Conservation (phyloP, 2,888 invertebrate genomes). For the Scaptomyza cyrtandrae region DNA sequence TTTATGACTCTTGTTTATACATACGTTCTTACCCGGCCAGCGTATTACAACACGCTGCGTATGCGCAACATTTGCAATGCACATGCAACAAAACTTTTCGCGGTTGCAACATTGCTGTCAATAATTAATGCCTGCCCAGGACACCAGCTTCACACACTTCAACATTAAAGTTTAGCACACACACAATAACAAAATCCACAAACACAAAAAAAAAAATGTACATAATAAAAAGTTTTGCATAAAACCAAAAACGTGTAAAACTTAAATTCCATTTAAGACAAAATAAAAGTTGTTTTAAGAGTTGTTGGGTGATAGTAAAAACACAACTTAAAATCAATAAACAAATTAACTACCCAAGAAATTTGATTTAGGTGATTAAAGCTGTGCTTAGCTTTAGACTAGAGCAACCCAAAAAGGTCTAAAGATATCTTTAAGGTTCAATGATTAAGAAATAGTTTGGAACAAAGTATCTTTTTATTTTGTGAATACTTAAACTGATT, state of each 20-base stretch:
- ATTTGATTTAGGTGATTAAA: no score
- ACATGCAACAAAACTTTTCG: constrained; percentile 56
- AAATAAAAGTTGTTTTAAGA: background rate
- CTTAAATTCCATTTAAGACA: background rate
- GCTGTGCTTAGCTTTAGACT: no score
- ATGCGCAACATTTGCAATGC: constrained; percentile 55
- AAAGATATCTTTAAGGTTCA: no score
- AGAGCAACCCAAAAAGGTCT: no score
- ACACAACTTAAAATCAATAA: background rate
- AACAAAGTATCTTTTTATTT: no score
- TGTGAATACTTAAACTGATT: no score
- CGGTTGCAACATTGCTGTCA: constrained; percentile 44
- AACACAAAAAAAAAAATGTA: background rate
- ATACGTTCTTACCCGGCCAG: constrained; percentile 24
- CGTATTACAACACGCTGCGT: constrained; percentile 52
- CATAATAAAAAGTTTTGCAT: background rate
- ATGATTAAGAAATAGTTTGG: no score
- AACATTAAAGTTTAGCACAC: constrained; percentile 26
- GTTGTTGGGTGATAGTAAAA: background rate
- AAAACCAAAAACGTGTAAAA: background rate
- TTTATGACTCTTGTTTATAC: constrained; percentile 68
- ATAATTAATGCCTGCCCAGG: constrained; percentile 57
- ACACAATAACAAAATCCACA: background rate
- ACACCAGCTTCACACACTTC: constrained; percentile 16
- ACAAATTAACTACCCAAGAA: background rate